Evolutionary conservation across 2,797 vertebrate species (phyloP).

Genomic region (Sandelia bainsii): DNA sequence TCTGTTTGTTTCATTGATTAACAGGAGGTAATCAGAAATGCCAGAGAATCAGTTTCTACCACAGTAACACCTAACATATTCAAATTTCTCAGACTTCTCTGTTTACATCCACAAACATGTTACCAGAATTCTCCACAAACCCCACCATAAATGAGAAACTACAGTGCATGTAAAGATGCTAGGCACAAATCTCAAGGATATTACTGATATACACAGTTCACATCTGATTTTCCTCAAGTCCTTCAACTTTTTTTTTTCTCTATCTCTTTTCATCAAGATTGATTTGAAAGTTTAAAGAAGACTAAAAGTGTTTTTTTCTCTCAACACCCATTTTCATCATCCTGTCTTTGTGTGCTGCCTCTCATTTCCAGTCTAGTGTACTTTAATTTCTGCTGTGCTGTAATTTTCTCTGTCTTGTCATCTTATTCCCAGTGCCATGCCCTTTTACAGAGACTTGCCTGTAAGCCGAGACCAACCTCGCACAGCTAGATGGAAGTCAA

Average conservation of each 20-base stretch:
- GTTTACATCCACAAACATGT: constrained; percentile 3
- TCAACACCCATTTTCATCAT: constrained; percentile 16
- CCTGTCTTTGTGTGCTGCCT: constrained; percentile 13
- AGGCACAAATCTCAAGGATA: constrained; percentile 36
- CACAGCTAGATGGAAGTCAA: constrained; percentile 28
- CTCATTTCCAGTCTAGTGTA: constrained; percentile 14
- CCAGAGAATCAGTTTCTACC: no score
- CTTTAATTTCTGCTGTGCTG: constrained; percentile 35
- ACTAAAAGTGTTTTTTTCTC: constrained; percentile 32
- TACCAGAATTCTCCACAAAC: neutral
- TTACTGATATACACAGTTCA: constrained; percentile 39
- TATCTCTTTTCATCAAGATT: constrained; percentile 12
- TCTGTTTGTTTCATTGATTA: no score
- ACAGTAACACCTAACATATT: no score
- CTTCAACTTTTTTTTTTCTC: neutral
- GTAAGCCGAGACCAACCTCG: constrained; percentile 44
- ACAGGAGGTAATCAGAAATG: no score
- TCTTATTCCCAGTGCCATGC: constrained; percentile 37
- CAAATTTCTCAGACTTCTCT: no score
- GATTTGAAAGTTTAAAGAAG: constrained; percentile 36
- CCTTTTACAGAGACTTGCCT: constrained; percentile 57
- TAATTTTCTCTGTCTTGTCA: constrained; percentile 43
- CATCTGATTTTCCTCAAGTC: constrained; percentile 15
- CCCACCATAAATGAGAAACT: neutral
- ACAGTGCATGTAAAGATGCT: constrained; percentile 10